These are phyloP conservation scores for Chaitophorus viminalis DNA, from an alignment of 2,888 invertebrate genomes.

Conservation along the genomic window DNA sequence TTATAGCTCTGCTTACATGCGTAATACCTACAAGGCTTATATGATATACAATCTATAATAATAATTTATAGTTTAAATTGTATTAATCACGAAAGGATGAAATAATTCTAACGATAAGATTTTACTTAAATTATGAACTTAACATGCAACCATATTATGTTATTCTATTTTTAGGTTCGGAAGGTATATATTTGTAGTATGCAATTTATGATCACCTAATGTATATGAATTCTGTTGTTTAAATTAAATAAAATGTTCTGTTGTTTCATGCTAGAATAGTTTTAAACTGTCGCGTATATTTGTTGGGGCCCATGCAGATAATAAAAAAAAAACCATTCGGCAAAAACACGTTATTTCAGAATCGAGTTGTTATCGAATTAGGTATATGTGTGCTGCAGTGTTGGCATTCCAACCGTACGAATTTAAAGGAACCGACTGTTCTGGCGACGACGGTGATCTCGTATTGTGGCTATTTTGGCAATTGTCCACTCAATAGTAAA, in stretches of 20 bases:
- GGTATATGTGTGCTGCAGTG: not conserved
- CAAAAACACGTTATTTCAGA: not conserved
- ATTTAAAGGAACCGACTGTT: not conserved
- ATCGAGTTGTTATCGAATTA: not conserved
- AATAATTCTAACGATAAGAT: not conserved
- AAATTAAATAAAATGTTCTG: no score
- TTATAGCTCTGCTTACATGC: not conserved
- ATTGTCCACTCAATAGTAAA: not conserved
- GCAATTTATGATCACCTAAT: no score
- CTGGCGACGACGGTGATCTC: not conserved
- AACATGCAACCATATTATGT: not conserved
- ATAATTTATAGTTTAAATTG: constrained; percentile 19
- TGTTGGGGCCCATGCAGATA: no score
- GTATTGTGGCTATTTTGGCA: constrained; percentile 15
- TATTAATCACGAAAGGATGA: not conserved
- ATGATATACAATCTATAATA: not conserved
- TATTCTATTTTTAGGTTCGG: not conserved
- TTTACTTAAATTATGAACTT: not conserved
- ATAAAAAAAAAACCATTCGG: not conserved
- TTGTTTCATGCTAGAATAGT: no score
- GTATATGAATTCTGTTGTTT: no score
- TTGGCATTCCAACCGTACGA: not conserved
- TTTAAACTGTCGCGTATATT: no score
- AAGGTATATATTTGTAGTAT: not conserved
- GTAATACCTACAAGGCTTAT: not conserved